Conservation (phyloP, 2,113 vertebrate genomes). For the Noctilio leporinus region DNA sequence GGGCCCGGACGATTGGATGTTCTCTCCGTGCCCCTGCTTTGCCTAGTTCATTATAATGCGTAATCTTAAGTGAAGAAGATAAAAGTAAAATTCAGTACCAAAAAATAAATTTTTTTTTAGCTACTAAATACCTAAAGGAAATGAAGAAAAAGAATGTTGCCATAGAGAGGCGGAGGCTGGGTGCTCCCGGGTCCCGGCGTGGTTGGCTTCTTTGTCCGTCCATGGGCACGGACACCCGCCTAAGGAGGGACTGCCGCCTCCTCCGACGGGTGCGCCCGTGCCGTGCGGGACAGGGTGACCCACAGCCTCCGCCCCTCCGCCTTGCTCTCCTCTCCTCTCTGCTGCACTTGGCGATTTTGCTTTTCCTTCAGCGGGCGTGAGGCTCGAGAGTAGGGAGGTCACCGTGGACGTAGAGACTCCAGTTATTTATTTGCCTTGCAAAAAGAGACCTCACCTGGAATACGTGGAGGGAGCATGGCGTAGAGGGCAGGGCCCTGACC, state of each 20-base stretch:
- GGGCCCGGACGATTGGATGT: background rate
- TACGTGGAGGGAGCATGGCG: background rate
- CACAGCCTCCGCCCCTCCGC: background rate
- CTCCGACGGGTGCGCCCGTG: too few relatives aligned
- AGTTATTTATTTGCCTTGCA: background rate
- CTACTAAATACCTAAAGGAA: background rate
- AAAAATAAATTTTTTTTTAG: background rate
- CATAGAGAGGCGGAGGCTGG: background rate
- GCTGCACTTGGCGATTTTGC: background rate
- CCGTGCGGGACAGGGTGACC: background rate
- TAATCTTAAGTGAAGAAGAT: background rate
- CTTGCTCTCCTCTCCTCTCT: background rate
- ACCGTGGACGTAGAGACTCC: too few relatives aligned
- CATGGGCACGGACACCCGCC: background rate
- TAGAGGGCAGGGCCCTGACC: background rate
- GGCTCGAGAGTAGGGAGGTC: background rate
- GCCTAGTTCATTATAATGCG: background rate
- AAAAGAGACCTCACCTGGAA: background rate
- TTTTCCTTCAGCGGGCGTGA: background rate
- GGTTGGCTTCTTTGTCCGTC: too few relatives aligned
- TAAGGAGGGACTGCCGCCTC: background rate
- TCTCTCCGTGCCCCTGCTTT: background rate
- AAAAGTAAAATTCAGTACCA: background rate
- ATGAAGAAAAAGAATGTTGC: background rate
- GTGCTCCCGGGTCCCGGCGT: background rate